A percentile compares a stretch with the other conserved stretches of the same genome.
Evolutionary conservation across 2,113 vertebrate genomes (phyloP).

Genomic region (Glaucidium brasilianum): DNA sequence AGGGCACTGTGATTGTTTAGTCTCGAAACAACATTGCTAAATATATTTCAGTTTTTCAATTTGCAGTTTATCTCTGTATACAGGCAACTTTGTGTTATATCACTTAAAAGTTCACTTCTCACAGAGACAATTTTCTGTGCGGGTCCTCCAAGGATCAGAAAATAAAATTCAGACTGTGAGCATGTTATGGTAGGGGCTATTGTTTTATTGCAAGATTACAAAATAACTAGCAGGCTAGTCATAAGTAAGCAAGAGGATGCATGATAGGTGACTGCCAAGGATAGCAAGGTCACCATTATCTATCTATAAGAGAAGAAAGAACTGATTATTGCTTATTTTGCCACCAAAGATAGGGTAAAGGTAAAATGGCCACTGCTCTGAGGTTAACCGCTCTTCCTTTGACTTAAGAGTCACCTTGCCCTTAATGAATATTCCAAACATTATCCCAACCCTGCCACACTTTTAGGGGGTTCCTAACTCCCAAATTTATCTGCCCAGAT

Average conservation of each 20-base stretch:
- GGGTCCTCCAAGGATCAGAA: background rate
- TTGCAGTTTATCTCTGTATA: background rate
- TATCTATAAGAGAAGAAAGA: background rate
- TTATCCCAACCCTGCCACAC: background rate
- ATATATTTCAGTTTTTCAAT: background rate
- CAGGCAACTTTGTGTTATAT: background rate
- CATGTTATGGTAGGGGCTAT: rapidly evolving
- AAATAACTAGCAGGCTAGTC: background rate
- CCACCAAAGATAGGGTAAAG: background rate
- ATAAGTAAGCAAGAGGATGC: background rate
- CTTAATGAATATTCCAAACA: background rate
- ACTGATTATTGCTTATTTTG: background rate
- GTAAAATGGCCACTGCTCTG: background rate
- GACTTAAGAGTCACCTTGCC: background rate
- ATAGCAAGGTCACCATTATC: background rate
- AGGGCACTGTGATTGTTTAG: background rate
- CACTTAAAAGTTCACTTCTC: background rate
- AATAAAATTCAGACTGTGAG: background rate
- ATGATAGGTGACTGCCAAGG: background rate
- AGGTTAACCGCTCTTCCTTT: background rate
- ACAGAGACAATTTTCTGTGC: background rate
- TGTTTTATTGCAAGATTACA: background rate
- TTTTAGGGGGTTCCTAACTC: background rate
- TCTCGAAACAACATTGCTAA: background rate
- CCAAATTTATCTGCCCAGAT: background rate